Conservation (phyloP, 2,113 vertebrate species). For the Amazona guildingii region DNA sequence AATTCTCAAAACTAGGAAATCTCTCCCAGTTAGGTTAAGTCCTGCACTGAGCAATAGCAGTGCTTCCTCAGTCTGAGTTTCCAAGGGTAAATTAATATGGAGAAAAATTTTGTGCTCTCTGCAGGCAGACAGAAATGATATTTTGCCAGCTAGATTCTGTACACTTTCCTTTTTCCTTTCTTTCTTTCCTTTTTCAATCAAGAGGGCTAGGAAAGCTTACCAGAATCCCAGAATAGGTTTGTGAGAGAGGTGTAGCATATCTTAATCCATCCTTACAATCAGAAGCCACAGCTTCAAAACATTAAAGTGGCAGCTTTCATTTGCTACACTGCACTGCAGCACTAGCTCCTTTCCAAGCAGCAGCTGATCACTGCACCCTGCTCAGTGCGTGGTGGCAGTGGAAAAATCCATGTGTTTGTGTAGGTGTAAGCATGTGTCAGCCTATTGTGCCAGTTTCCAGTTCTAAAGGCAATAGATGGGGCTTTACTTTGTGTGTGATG, state of each 20-base stretch:
- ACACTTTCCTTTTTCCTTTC: background rate
- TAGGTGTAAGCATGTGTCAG: constrained; percentile 24
- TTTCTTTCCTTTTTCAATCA: background rate
- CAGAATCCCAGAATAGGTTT: background rate
- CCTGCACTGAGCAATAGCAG: background rate
- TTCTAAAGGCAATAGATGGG: background rate
- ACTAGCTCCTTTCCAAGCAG: background rate
- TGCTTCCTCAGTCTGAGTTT: background rate
- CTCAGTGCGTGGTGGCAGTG: background rate
- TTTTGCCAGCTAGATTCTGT: background rate
- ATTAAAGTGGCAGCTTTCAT: background rate
- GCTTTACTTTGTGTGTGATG: background rate
- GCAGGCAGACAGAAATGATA: background rate
- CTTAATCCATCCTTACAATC: background rate
- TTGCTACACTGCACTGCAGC: background rate
- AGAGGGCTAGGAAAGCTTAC: background rate
- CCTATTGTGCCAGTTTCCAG: background rate
- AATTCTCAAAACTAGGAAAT: background rate
- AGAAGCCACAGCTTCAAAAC: background rate
- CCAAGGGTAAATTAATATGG: background rate
- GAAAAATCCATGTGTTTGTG: background rate
- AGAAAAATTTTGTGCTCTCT: background rate
- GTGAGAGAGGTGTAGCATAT: background rate
- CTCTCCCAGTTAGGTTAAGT: background rate
- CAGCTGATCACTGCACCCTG: constrained; percentile 1